These are phyloP conservation scores for Eospalax fontanierii DNA, from an alignment of 2,797 vertebrate genomes.

Conservation along the genomic window DNA sequence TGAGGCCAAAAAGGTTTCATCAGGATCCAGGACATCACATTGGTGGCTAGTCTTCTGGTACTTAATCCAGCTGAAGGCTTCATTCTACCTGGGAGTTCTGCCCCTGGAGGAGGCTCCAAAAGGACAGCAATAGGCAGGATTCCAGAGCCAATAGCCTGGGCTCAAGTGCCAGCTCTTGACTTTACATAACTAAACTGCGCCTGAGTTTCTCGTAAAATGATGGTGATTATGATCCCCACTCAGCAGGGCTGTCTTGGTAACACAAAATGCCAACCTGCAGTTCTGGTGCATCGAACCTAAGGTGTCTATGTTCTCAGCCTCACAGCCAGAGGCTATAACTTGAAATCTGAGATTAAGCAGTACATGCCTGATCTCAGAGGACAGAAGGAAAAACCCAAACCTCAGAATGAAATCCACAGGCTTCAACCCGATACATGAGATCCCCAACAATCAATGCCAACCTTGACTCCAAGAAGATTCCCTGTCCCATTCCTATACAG, in stretches of 20 bases:
- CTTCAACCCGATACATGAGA: background rate
- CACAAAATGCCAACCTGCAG: background rate
- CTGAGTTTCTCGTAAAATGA: constrained; percentile 36
- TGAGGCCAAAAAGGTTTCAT: background rate
- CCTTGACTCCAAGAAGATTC: background rate
- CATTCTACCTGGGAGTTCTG: background rate
- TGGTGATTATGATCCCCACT: background rate
- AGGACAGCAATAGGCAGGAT: background rate
- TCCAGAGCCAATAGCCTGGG: background rate
- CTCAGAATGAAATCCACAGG: constrained; percentile 53
- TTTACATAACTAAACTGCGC: background rate
- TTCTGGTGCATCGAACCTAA: background rate
- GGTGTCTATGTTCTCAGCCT: background rate
- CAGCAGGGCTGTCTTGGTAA: background rate
- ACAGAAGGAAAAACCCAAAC: constrained; percentile 50
- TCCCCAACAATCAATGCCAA: background rate
- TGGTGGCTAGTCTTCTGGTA: background rate
- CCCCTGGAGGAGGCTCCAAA: background rate
- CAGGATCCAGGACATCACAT: background rate
- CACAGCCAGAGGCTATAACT: background rate
- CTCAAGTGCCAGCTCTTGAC: background rate
- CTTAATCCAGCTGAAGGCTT: background rate
- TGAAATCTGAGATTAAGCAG: constrained; percentile 4
- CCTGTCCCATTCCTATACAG: background rate
- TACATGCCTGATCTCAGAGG: background rate